Evolutionary conservation across 1,140 invertebrate species (phyloP), one percentile per base, ranked within the genome.

Genomic region (Caenorhabditis remanei): DNA sequence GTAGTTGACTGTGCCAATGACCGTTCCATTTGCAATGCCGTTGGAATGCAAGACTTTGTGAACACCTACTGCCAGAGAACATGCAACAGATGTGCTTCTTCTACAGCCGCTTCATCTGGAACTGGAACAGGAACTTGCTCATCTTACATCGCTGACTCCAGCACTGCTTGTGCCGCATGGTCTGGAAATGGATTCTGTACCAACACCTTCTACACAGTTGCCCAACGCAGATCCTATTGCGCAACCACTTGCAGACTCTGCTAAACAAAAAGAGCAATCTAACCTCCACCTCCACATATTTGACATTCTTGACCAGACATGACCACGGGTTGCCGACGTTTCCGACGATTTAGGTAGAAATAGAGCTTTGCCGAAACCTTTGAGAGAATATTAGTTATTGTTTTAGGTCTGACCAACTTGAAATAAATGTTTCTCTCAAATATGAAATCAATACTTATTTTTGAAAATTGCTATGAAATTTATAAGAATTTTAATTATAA

Each of bases 1-100:
- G 85, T 67, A 13, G 43, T 53, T 24, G 85, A 86, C 41, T 86
- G 85, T 86, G 85, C 67, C 53, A 82, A 67, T 19, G 43, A 86
- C 14, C 85, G 40, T n/a, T 32, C 67, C 50, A 83, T 86, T 40
- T 86, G 85, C 48, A 11, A 6, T n/a, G 63, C 11, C 32, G 41
- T 41, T 19, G 67, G 24, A 40, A 46, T 85, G 41, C 21, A 41
- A 14, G 55, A 50, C 43, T 85, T 85, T 53, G 58, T 67, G 8
- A 58, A 55, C n/a, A 21, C 56, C 5, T 56, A 85, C 48, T 85
- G 84, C 56, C 32, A 61, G 55, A 55, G 58, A 16, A 85, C 84
- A 2, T 85, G 84, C 19, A 32, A 56, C 11, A 43, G 50, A 32
- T 85, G 84, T 53, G 16, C 55, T n/a, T 65, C 58, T 40, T 63